Percentiles rank a stretch among this genome's conserved stretches.
These are phyloP conservation scores for Neoarius graeffei DNA, from an alignment of 2,113 vertebrate species.

Conservation along the genomic window DNA sequence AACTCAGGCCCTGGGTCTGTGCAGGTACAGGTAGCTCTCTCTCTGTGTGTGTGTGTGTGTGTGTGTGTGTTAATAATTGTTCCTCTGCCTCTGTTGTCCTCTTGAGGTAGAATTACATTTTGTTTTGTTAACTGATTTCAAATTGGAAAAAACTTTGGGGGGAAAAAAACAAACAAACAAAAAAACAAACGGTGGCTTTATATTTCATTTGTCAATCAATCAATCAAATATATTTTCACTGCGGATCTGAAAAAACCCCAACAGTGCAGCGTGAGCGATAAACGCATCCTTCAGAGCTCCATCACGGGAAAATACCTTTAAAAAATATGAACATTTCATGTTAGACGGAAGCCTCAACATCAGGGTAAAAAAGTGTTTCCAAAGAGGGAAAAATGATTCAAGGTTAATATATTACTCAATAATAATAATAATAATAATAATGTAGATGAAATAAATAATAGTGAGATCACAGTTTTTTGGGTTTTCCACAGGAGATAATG, in stretches of 20 bases:
- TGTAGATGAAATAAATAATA: slow-evolving; percentile 52
- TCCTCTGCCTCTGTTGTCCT: slow-evolving; percentile 13
- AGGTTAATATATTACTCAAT: slow-evolving; percentile 50
- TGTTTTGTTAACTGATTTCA: not conserved
- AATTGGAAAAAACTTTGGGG: not conserved
- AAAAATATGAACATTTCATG: not conserved
- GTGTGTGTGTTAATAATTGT: not conserved
- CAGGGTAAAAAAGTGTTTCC: not conserved
- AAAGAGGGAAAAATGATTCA: slow-evolving; percentile 5
- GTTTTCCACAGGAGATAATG: slow-evolving; percentile 34
- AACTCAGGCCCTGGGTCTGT: not conserved
- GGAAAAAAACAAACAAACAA: not conserved
- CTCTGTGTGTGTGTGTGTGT: not conserved
- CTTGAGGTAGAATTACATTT: slow-evolving; percentile 33
- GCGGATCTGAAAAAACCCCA: not conserved
- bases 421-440: slow-evolving; percentile 40
- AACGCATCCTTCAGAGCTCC: not conserved
- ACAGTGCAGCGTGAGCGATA: not conserved
- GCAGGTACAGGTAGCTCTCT: not conserved
- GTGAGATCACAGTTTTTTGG: slow-evolving; percentile 34
- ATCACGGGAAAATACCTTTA: not conserved
- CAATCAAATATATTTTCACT: not conserved
- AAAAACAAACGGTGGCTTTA: not conserved
- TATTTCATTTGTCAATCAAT: not conserved
- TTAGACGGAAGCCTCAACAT: not conserved